These are phyloP conservation scores for Isoperla grammatica DNA, from an alignment of 2,888 invertebrate genomes.

Conservation along the genomic window DNA sequence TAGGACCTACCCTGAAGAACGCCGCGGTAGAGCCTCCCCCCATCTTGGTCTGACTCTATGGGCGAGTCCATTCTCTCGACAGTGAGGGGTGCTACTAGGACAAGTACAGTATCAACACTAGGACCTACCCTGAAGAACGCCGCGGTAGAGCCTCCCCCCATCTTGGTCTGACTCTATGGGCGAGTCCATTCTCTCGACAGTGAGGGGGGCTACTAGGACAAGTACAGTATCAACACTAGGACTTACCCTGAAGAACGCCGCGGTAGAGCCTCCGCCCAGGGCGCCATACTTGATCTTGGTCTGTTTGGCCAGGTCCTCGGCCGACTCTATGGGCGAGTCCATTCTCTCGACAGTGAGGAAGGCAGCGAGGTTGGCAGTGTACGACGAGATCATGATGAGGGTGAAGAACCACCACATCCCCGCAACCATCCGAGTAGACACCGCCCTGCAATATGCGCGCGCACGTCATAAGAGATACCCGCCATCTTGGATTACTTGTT, in stretches of 20 bases:
- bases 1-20: slow-evolving; percentile 84
- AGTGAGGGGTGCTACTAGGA: too few species aligned
- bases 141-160: slow-evolving; percentile 92
- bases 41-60: slow-evolving; percentile 91
- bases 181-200: slow-evolving; percentile 67
- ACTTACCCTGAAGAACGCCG: slow-evolving; percentile 91
- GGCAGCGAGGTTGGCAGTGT: slow-evolving; percentile 87
- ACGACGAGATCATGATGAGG: slow-evolving; percentile 92
- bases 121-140: slow-evolving; percentile 83
- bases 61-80: slow-evolving; percentile 68
- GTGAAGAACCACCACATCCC: slow-evolving; percentile 97
- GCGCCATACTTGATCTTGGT: slow-evolving; percentile 60
- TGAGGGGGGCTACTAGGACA: too few species aligned
- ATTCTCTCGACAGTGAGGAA: slow-evolving; percentile 70
- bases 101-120: too few species aligned
- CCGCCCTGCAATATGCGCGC: slow-evolving; percentile 56
- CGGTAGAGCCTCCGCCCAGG: slow-evolving; percentile 91
- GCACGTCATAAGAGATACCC: too few species aligned
- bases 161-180: slow-evolving; percentile 95
- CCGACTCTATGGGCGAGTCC: slow-evolving; percentile 85
- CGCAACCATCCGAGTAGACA: slow-evolving; percentile 82
- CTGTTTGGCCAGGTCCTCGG: slow-evolving; percentile 88
- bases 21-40: slow-evolving; percentile 94
- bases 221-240: too few species aligned
- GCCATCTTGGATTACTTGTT: too few species aligned